Percentiles rank a stretch among this genome's conserved stretches.
phyloP scores from a whole-genome alignment of 1,140 invertebrate genomes.

The Drosophila murphyi region DNA sequence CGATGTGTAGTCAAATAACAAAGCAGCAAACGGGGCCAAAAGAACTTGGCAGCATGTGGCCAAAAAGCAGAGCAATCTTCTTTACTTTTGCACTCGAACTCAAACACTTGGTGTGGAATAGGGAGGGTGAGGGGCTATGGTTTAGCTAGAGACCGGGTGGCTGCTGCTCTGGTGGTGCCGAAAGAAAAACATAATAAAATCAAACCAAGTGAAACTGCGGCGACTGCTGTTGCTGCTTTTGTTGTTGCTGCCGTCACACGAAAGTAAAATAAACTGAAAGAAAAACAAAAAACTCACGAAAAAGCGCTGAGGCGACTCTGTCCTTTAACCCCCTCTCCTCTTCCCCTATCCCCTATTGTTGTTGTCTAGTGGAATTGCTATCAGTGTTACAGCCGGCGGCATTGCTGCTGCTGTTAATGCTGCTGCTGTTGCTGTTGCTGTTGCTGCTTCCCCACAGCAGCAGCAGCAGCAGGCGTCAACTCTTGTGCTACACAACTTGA shows the following conservation, averaged over 20 bases:
- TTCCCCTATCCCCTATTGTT: slow-evolving; percentile 28
- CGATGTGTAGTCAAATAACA: slow-evolving; percentile 67
- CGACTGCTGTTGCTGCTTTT: slow-evolving; percentile 39
- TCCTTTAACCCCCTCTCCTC: slow-evolving; percentile 1
- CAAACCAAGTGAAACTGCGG: slow-evolving; percentile 76
- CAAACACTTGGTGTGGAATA: slow-evolving; percentile 2
- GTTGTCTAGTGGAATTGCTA: slow-evolving; percentile 81
- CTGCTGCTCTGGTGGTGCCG: slow-evolving; percentile 60
- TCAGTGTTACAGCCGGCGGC: slow-evolving; percentile 80
- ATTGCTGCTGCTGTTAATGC: slow-evolving; percentile 14
- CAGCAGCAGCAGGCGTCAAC: slow-evolving; percentile 75
- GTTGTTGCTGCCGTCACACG: slow-evolving; percentile 65
- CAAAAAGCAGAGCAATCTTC: slow-evolving; percentile 49
- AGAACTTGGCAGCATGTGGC: slow-evolving; percentile 75
- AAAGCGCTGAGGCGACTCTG: slow-evolving; percentile 55
- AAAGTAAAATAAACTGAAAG: slow-evolving; percentile 82
- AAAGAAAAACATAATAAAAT: slow-evolving; percentile 83
- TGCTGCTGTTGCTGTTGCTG: slow-evolving; percentile 2
- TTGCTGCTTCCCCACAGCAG: slow-evolving; percentile 16
- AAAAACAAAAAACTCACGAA: slow-evolving; percentile 81
- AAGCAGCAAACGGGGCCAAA: slow-evolving; percentile 36
- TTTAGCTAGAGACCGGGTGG: background rate
- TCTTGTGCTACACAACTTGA: slow-evolving; percentile 82
- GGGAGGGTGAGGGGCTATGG: background rate
- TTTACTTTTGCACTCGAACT: slow-evolving; percentile 1